Conservation (phyloP, 2,797 vertebrate genomes). For the Lepus townsendii region DNA sequence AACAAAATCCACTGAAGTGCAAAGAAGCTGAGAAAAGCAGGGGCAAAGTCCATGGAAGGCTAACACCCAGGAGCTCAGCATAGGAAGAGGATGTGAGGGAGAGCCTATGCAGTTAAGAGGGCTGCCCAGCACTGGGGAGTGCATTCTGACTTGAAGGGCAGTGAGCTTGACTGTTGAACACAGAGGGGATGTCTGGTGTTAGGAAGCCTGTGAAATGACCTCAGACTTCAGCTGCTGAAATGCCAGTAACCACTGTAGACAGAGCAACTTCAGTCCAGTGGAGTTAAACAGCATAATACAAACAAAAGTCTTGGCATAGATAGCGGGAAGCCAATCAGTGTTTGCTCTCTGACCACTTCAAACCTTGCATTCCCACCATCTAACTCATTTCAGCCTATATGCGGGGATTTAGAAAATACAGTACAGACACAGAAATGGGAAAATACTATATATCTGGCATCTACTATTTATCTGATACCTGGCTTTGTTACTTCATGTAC, state of each 20-base stretch:
- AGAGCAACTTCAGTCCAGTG: neutral
- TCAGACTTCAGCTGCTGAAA: neutral
- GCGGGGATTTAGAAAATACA: neutral
- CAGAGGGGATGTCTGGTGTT: neutral
- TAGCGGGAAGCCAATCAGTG: neutral
- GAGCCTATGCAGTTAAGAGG: too few relatives aligned
- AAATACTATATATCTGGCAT: neutral
- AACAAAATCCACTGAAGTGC: neutral
- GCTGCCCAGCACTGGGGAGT: neutral
- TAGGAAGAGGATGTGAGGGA: neutral
- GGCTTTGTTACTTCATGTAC: neutral
- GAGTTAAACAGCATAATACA: neutral
- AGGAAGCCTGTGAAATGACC: neutral
- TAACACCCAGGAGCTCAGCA: neutral
- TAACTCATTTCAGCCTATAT: neutral
- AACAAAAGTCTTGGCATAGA: neutral
- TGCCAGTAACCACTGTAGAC: neutral
- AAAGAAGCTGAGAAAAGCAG: neutral
- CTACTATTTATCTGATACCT: neutral
- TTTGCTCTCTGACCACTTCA: neutral
- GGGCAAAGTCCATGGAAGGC: neutral
- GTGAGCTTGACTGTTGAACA: neutral
- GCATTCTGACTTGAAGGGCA: neutral
- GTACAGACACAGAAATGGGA: neutral
- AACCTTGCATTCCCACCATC: neutral